Evolutionary conservation across 1,140 invertebrate genomes (phyloP), one percentile per base, ranked within the genome.

Genomic region (Helicoverpa zea): DNA sequence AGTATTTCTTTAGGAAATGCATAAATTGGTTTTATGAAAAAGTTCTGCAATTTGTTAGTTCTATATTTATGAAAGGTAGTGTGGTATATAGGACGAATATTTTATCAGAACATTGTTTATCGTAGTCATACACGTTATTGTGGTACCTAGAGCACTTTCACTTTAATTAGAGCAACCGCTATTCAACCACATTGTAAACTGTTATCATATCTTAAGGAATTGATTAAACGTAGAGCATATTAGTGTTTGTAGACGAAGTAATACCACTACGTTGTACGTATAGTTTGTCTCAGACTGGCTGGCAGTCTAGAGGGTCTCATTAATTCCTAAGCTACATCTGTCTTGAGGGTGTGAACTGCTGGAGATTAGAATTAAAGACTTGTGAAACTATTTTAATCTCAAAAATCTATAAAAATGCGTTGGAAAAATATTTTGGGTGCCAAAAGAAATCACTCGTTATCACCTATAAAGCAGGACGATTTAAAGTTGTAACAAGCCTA

Each of bases 401-500:
- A 5, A 35, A 35, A 5, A n/a, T 35, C 4, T 7, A 35, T 5
- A 35, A 30, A 30, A 30, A 30, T 30, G 30, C 2, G 2, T 30
- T 30, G 30, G 30, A 2, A 30, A 30, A 30, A 30, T 35, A 35
- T 35, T 3, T 35, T 35, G 1, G 3, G 9, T 43, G 35, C 35
- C 35, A 13, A 13, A 49, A 68, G 64, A 49, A 68, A 51, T 13
- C 18, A 49, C n/a, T 51, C 43, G 43, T 68, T 49, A 49, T 12
- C 43, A 49, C n/a, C 47, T 68, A 11, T 51, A 49, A 68, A 49
- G 16, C 64, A 23, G 64, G n/a, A 49, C 18, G n/a, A 68, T n/a
- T 51, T 10, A 49, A 68, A 68, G 16, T 68, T 68, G 11, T 68
- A 68, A 68, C 49, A 68, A 68, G 23, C 64, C n/a, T 68, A 43